These are phyloP conservation scores for Cervus canadensis DNA, from an alignment of 2,113 vertebrate species.

Conservation along the genomic window DNA sequence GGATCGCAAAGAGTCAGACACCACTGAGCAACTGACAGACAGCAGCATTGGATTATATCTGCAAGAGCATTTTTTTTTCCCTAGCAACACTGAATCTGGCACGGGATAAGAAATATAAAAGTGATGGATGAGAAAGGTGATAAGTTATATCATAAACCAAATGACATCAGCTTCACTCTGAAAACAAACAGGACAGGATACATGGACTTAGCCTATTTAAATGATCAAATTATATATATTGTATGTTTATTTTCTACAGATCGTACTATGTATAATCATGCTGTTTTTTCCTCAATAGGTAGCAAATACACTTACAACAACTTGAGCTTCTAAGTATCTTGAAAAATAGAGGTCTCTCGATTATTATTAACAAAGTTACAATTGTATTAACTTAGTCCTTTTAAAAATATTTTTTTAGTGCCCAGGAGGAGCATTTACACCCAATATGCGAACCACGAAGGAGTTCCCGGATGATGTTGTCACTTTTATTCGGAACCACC, in stretches of 20 bases:
- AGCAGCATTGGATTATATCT: not conserved
- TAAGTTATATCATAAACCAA: not conserved
- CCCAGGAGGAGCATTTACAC: conserved; percentile 97
- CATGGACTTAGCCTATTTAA: not conserved
- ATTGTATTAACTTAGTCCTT: not conserved
- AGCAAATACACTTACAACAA: not conserved
- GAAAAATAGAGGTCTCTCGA: not conserved
- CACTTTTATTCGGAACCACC: conserved; percentile 96
- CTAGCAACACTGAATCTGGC: not conserved
- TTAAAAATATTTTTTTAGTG: conserved; percentile 82
- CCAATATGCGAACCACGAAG: conserved; percentile 92
- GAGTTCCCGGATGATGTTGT: conserved; percentile 98
- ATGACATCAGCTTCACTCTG: not conserved
- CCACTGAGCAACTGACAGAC: not conserved
- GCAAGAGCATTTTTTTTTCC: not conserved
- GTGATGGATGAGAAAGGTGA: not conserved
- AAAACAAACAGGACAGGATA: not conserved
- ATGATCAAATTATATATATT: not conserved
- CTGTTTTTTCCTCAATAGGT: not conserved
- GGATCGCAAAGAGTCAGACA: not conserved
- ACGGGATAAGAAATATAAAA: not conserved
- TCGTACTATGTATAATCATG: not conserved
- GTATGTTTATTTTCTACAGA: not conserved
- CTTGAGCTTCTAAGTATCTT: not conserved
- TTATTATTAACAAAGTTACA: not conserved